A percentile compares a stretch with the other conserved stretches of the same genome.
phyloP scores from a whole-genome alignment of 2,113 vertebrate genomes.

The Mobula hypostoma region DNA sequence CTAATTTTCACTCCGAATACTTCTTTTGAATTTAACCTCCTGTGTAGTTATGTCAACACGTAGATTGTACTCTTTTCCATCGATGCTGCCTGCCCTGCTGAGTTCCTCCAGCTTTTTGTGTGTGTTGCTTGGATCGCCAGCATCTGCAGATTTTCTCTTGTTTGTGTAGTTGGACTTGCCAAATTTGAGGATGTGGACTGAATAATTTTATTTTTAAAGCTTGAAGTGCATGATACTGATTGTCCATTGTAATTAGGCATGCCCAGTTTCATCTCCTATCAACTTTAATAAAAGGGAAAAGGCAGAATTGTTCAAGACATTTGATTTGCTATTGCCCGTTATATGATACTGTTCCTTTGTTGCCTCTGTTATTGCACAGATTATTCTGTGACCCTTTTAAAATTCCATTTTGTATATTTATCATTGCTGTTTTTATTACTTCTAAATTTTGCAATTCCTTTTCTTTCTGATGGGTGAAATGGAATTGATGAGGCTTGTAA shows the following conservation, averaged over 20 bases:
- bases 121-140: too few relatives aligned
- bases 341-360: not conserved
- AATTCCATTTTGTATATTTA: not conserved
- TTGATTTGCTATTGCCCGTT: not conserved
- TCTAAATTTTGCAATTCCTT: not conserved
- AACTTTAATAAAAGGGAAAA: not conserved
- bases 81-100: too few relatives aligned
- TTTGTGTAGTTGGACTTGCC: too few relatives aligned
- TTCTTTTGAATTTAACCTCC: not conserved
- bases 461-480: constrained; percentile 19
- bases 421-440: not conserved
- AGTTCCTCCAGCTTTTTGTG: too few relatives aligned
- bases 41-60: not conserved
- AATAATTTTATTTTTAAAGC: not conserved
- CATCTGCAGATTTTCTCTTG: too few relatives aligned
- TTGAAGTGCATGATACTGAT: not conserved
- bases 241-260: too few relatives aligned
- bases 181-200: not conserved
- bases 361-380: not conserved
- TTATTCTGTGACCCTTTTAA: not conserved
- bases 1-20: not conserved
- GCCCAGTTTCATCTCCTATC: not conserved
- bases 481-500: constrained; percentile 30
- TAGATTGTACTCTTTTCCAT: too few relatives aligned
- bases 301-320: not conserved